Percentiles rank a stretch among this genome's conserved stretches.
These are phyloP conservation scores for Enteromius mattozi DNA, from an alignment of 2,797 vertebrate species.

Conservation along the genomic window DNA sequence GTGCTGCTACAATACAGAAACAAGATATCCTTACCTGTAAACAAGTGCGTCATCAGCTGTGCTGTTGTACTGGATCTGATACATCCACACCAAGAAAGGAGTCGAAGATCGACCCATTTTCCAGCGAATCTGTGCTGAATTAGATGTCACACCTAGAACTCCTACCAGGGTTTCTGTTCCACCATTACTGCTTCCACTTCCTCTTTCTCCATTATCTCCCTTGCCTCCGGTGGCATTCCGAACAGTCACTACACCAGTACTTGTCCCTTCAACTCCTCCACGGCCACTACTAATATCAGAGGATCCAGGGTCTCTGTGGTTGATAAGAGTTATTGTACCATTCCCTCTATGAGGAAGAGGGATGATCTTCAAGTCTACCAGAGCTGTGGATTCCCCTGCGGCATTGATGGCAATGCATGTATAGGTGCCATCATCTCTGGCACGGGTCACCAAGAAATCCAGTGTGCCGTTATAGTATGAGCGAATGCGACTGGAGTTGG, in stretches of 20 bases:
- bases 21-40: conserved; percentile 75
- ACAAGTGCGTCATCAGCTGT: conserved; percentile 80
- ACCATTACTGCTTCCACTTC: conserved; percentile 40
- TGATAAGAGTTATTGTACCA: conserved; percentile 60
- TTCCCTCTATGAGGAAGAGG: conserved; percentile 81
- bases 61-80: conserved; percentile 85
- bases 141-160: conserved; percentile 77
- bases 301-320: conserved; percentile 72
- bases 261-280: conserved; percentile 65
- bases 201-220: conserved; percentile 50
- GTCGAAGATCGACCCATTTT: conserved; percentile 66
- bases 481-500: conserved; percentile 77
- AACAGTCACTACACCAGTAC: conserved; percentile 63
- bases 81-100: conserved; percentile 80
- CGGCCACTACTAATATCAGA: conserved; percentile 70
- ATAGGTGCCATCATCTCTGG: conserved; percentile 79
- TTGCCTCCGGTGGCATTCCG: conserved; percentile 61
- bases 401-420: conserved; percentile 85
- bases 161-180: conserved; percentile 65
- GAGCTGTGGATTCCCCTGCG: conserved; percentile 80
- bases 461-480: conserved; percentile 83
- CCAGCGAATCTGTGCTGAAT: conserved; percentile 81
- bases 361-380: conserved; percentile 79
- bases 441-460: conserved; percentile 79
- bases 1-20: neutral